Conservation (phyloP, 2,888 invertebrate species). For the Nebria brevicollis region DNA sequence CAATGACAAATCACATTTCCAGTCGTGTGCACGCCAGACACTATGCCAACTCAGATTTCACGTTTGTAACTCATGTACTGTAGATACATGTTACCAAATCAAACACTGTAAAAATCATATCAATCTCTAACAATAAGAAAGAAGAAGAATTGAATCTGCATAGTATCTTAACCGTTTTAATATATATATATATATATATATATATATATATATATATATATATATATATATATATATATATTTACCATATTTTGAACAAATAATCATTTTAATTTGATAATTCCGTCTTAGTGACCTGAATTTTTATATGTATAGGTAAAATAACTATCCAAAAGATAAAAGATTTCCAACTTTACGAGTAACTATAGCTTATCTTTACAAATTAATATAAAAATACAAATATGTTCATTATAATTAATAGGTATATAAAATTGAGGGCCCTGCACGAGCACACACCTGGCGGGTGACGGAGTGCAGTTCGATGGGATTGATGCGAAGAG, state of each 20-base stretch:
- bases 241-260: too few relatives aligned
- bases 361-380: background rate
- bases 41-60: conserved; percentile 25
- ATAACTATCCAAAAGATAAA: too few relatives aligned
- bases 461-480: background rate
- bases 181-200: too few relatives aligned
- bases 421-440: background rate
- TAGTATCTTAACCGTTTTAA: background rate
- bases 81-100: conserved; percentile 9
- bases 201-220: too few relatives aligned
- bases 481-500: background rate
- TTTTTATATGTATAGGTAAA: too few relatives aligned
- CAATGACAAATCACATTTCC: conserved; percentile 64
- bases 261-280: too few relatives aligned
- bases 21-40: conserved; percentile 51
- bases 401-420: background rate
- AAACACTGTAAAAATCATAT: background rate
- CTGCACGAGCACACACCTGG: background rate
- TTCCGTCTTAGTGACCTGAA: too few relatives aligned
- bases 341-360: background rate
- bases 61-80: conserved; percentile 22
- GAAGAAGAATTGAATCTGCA: background rate
- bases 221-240: too few relatives aligned
- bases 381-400: background rate
- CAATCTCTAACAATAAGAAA: background rate